phyloP scores from a whole-genome alignment of 2,797 vertebrate species.

The Thaleichthys pacificus region DNA sequence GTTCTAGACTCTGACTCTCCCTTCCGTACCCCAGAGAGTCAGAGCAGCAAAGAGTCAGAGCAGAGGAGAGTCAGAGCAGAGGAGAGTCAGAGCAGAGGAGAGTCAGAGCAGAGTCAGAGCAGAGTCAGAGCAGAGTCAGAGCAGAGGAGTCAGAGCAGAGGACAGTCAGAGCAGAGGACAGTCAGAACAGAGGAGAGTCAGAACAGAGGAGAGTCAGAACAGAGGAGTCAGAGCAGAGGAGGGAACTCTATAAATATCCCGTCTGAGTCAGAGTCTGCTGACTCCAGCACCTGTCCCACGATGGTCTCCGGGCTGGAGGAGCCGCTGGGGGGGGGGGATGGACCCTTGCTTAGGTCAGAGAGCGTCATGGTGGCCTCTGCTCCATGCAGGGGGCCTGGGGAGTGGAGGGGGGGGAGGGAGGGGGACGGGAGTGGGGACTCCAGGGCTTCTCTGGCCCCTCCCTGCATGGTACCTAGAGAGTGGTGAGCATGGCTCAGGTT shows the following conservation, averaged over 20 bases:
- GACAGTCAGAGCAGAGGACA: too few species aligned
- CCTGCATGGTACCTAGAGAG: constrained; percentile 58
- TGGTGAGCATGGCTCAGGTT: constrained; percentile 20
- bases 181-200: too few species aligned
- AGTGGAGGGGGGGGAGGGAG: constrained; percentile 75
- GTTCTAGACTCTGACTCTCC: constrained; percentile 78
- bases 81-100: too few species aligned
- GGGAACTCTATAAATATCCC: constrained; percentile 98
- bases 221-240: constrained; percentile 76
- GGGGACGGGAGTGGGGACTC: constrained; percentile 71
- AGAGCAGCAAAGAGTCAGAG: constrained; percentile 35
- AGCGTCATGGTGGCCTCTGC: constrained; percentile 73
- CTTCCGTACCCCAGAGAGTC: constrained; percentile 70
- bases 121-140: too few species aligned
- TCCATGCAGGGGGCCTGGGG: constrained; percentile 73
- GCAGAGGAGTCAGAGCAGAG: too few species aligned
- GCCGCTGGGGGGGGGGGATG: constrained; percentile 78
- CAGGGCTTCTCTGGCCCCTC: constrained; percentile 44
- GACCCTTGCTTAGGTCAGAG: constrained; percentile 70
- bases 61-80: constrained; percentile 36
- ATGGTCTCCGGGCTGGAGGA: constrained; percentile 93
- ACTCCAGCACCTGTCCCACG: constrained; percentile 90
- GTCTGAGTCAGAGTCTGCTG: constrained; percentile 89
- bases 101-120: too few species aligned
- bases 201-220: constrained; percentile 63